phyloP scores from a whole-genome alignment of 1,140 invertebrate genomes.

The Procambarus clarkii region DNA sequence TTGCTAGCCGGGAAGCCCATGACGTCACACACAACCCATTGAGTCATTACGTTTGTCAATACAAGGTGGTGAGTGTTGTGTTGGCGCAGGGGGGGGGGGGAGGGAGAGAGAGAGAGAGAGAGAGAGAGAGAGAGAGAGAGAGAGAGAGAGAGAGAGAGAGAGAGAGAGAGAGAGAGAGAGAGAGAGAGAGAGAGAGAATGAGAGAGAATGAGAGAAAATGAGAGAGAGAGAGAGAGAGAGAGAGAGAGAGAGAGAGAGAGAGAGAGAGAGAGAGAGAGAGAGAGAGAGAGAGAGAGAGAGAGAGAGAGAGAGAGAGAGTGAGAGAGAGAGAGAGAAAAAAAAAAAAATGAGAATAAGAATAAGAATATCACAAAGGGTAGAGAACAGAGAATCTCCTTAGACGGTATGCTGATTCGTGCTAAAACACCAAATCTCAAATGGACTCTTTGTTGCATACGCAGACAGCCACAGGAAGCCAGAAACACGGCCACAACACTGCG shows the following conservation, averaged over 20 bases:
- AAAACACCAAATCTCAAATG: too few species aligned
- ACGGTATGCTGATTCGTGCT: too few species aligned
- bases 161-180: neutral
- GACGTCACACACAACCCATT: too few species aligned
- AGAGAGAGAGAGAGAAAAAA: too few species aligned
- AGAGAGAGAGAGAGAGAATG: slow-evolving; percentile 15
- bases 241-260: slow-evolving; percentile 15
- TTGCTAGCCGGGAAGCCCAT: too few species aligned
- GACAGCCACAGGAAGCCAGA: too few species aligned
- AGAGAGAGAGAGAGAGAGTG: neutral
- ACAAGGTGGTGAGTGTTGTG: too few species aligned
- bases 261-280: slow-evolving; percentile 30
- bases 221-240: slow-evolving; percentile 1
- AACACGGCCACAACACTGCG: too few species aligned
- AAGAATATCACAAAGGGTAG: neutral
- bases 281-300: slow-evolving; percentile 29
- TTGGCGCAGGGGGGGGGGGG: neutral
- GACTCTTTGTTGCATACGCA: too few species aligned
- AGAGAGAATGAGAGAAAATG: neutral
- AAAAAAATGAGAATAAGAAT: neutral
- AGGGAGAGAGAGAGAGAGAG: neutral
- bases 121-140: neutral
- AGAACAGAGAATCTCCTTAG: too few species aligned
- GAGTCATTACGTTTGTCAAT: too few species aligned
- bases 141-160: too few species aligned